Conservation (phyloP, 2,797 vertebrate genomes). For the Xenopus petersii region DNA sequence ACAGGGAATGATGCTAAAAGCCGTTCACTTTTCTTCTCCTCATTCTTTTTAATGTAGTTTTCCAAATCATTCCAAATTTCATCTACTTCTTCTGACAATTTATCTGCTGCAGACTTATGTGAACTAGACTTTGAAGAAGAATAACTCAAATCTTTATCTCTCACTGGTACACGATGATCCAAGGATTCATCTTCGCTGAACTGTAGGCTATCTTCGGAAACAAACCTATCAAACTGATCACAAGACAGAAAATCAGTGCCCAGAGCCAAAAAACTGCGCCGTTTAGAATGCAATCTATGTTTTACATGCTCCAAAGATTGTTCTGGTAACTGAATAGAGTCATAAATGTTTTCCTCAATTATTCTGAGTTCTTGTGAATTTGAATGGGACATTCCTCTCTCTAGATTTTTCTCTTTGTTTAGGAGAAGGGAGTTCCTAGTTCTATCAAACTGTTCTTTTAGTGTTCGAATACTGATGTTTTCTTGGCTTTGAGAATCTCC, state of each 20-base stretch:
- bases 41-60: conserved; percentile 95
- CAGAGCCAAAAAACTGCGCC: conserved; percentile 64
- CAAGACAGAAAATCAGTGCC: conserved; percentile 71
- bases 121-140: conserved; percentile 75
- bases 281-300: conserved; percentile 57
- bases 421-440: conserved; percentile 37
- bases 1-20: conserved; percentile 93
- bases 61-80: conserved; percentile 97
- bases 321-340: conserved; percentile 84
- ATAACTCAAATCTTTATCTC: conserved; percentile 66
- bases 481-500: conserved; percentile 57
- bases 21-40: conserved; percentile 85
- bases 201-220: conserved; percentile 85
- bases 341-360: conserved; percentile 87
- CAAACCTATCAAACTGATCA: conserved; percentile 67
- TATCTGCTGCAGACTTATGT: conserved; percentile 73
- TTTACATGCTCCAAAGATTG: conserved; percentile 54
- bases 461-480: conserved; percentile 55
- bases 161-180: conserved; percentile 55
- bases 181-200: conserved; percentile 72
- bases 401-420: conserved; percentile 55
- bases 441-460: conserved; percentile 52
- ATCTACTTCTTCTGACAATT: conserved; percentile 87
- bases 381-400: conserved; percentile 57
- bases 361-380: conserved; percentile 75